Percentiles rank a stretch among this genome's conserved stretches.
These are phyloP conservation scores for Brachionus plicatilis DNA, from an alignment of 1,140 invertebrate species.

Conservation along the genomic window DNA sequence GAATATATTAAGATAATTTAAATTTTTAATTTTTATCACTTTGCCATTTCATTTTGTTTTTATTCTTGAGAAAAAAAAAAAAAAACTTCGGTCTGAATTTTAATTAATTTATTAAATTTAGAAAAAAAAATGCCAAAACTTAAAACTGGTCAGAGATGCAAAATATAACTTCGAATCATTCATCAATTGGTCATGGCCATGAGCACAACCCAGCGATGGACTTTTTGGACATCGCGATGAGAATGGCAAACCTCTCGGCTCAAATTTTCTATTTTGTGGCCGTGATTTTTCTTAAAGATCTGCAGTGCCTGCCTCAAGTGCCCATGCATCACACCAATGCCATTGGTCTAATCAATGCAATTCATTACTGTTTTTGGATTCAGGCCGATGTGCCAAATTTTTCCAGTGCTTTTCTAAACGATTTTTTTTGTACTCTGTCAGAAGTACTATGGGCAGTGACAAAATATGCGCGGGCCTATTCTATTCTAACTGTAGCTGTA, in stretches of 20 bases:
- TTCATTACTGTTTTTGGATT: slow-evolving; percentile 8
- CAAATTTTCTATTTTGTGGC: neutral
- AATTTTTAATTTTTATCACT: neutral
- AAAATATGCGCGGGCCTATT: slow-evolving; percentile 8
- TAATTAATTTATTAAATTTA: neutral
- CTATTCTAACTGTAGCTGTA: neutral
- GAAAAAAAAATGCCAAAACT: neutral
- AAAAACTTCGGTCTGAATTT: neutral
- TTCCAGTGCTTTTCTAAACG: neutral
- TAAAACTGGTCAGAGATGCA: neutral
- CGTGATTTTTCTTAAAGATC: neutral
- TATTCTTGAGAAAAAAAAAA: no score
- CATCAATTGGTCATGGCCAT: neutral
- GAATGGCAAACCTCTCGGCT: neutral
- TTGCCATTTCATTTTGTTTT: neutral
- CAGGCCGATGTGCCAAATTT: neutral
- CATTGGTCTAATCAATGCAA: neutral
- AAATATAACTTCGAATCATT: neutral
- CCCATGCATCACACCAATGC: slow-evolving; percentile 19
- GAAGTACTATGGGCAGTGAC: neutral
- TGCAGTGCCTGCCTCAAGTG: neutral
- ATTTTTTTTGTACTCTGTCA: neutral
- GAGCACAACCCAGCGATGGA: neutral
- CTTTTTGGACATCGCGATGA: neutral
- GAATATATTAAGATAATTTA: neutral